Evolutionary conservation across 2,113 vertebrate species (phyloP).

Genomic region (Tyto alba): DNA sequence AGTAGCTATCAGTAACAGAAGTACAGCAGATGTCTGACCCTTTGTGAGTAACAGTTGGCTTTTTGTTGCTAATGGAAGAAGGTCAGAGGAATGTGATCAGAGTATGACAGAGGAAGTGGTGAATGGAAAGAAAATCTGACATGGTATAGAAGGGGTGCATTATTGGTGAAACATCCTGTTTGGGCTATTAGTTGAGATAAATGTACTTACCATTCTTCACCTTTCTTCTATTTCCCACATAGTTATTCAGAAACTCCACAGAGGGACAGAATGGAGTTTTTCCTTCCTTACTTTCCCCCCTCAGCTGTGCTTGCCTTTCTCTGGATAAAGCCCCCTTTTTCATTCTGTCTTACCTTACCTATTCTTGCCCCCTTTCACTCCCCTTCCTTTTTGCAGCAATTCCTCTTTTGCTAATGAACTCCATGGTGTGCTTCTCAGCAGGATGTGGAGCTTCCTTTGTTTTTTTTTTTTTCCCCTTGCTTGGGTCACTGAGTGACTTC

Average conservation of each 20-base stretch:
- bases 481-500: neutral
- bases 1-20: neutral
- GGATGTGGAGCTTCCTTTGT: neutral
- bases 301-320: neutral
- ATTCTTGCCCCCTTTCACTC: neutral
- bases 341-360: neutral
- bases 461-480: too few relatives aligned
- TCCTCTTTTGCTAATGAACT: neutral
- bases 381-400: neutral
- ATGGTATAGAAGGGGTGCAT: neutral
- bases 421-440: neutral
- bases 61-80: neutral
- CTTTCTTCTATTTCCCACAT: neutral
- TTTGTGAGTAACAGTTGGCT: neutral
- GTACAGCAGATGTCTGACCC: neutral
- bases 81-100: neutral
- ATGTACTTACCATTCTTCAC: neutral
- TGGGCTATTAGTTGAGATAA: neutral
- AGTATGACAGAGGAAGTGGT: neutral
- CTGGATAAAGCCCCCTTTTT: neutral
- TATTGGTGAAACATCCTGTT: neutral
- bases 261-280: neutral
- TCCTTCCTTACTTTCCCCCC: neutral
- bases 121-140: neutral
- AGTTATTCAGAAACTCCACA: neutral